Evolutionary conservation across 1,140 invertebrate species (phyloP).

Genomic region (Brachionus plicatilis): DNA sequence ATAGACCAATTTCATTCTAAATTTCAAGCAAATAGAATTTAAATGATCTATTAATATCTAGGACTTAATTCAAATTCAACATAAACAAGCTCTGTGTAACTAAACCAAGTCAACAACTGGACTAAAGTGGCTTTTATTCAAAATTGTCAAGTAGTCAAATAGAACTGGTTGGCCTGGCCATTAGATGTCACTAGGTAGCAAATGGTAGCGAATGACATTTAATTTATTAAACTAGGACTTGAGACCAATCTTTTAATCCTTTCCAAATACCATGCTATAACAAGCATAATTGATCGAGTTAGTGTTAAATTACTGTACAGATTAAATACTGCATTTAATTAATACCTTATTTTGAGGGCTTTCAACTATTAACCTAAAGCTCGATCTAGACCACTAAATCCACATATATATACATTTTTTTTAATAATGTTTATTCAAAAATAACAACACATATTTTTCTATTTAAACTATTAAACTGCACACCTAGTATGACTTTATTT

Average conservation of each 20-base stretch:
- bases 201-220: background rate
- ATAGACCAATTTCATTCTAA: background rate
- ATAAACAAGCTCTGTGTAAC: background rate
- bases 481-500: background rate
- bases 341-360: background rate
- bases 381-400: conserved; percentile 26
- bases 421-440: conserved; percentile 23
- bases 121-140: background rate
- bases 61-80: background rate
- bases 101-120: background rate
- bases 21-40: background rate
- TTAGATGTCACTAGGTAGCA: background rate
- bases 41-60: background rate
- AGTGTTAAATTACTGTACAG: conserved; percentile 33
- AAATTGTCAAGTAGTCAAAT: background rate
- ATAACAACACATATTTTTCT: conserved; percentile 18
- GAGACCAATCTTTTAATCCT: conserved; percentile 18
- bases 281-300: conserved; percentile 16
- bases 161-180: background rate
- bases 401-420: background rate
- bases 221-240: background rate
- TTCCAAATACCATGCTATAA: background rate
- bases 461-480: conserved; percentile 27
- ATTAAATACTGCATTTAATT: conserved; percentile 1
- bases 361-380: conserved; percentile 18